Evolutionary conservation across 2,888 invertebrate genomes (phyloP), one percentile per base, ranked within the genome.

Genomic region (Anagyrus pseudococci): DNA sequence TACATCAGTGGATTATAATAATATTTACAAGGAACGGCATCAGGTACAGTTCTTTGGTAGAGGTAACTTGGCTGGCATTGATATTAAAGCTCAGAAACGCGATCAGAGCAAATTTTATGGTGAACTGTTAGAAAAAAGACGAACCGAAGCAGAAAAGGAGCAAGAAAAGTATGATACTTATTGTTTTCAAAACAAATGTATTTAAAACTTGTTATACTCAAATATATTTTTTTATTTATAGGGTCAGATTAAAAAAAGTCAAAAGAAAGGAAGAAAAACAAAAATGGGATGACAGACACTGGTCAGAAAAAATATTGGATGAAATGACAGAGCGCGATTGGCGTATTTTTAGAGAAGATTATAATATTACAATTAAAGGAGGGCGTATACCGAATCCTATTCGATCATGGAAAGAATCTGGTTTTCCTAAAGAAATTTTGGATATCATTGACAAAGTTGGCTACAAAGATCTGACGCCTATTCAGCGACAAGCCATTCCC

Each of bases 241-340:
- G 79, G 72, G 87, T 93, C 67, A 88, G 97, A 25, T 83, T 97
- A 63, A 96, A 95, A 77, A 96, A 96, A 79, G 91, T 96, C 0
- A 92, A 94, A 72, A 90, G 92, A 75, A 94, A 94, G 81, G 98
- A 99, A 83, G 98, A 98, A 69, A 98, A 98, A 82, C 96, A 97
- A 77, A 92, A 95, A 75, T 98, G 96, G 94, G 99, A 99, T 81
- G 98, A 99, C 79, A 88, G 99, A 4, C 99, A 99, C 81, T 99
- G 99, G 99, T 92, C 94, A 3, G 97, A 98, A 75, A 99, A 99
- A 80, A 89, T 89, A 10, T 83, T 91, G 0, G 89, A 90, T 55
- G 97, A 98, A 82, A 99, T 99, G 99, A 95, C 94, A 0, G 98
- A 99, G 80, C 86, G 99, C 73, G 99, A 99, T 84, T 99, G 99